These are phyloP conservation scores for Apistogramma diplotaenia DNA, from an alignment of 2,113 vertebrate species.

Conservation along the genomic window DNA sequence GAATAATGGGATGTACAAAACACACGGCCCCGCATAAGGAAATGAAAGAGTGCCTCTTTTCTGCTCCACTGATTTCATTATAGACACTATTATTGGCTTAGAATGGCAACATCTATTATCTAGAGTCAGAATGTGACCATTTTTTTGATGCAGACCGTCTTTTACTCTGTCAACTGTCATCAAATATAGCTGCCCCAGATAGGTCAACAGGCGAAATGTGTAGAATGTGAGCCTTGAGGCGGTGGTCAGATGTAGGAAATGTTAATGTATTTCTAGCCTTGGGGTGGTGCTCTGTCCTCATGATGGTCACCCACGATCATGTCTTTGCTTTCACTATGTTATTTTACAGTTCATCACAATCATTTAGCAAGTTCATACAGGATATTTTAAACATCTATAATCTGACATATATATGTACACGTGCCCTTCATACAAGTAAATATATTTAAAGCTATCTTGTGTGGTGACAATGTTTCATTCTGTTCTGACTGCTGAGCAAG, in stretches of 20 bases:
- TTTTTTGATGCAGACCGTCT: constrained; percentile 63
- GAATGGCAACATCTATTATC: constrained; percentile 81
- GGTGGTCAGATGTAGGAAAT: constrained; percentile 47
- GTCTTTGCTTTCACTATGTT: not conserved
- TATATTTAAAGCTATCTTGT: not conserved
- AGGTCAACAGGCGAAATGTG: constrained; percentile 47
- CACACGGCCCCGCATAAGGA: constrained; percentile 69
- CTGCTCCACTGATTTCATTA: constrained; percentile 81
- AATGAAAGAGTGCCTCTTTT: constrained; percentile 81
- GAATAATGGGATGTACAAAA: constrained; percentile 78
- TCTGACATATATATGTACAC: too few species aligned
- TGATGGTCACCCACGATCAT: not conserved
- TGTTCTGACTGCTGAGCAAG: constrained; percentile 1
- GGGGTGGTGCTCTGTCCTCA: constrained; percentile 32
- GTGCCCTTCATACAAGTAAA: not conserved
- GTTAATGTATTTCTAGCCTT: constrained; percentile 29
- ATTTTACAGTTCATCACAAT: not conserved
- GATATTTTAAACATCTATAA: not conserved
- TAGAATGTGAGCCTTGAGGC: constrained; percentile 41
- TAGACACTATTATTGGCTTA: constrained; percentile 81
- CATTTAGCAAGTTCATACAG: not conserved
- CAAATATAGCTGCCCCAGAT: constrained; percentile 66
- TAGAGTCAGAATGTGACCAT: constrained; percentile 68
- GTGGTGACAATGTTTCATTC: constrained; percentile 4
- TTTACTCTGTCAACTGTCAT: constrained; percentile 75